phyloP scores from a whole-genome alignment of 2,888 invertebrate genomes.

The Asteroscopus sphinx region DNA sequence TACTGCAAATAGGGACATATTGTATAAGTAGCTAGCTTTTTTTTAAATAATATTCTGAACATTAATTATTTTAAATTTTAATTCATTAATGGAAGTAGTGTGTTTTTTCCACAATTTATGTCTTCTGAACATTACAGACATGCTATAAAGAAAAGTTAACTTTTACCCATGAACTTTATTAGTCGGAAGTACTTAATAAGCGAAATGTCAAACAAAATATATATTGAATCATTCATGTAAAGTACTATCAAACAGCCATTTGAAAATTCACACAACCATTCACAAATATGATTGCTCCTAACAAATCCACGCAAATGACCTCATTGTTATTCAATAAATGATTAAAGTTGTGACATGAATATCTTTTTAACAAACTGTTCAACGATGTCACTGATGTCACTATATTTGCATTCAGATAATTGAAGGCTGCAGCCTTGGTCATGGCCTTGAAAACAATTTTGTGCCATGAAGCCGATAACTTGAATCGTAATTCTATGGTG shows the following conservation, averaged over 20 bases:
- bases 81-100: too few relatives aligned
- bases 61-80: too few relatives aligned
- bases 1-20: too few relatives aligned
- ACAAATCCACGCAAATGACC: constrained; percentile 41
- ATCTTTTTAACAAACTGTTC: constrained; percentile 31
- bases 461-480: constrained; percentile 21
- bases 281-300: constrained; percentile 41
- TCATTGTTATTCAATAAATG: constrained; percentile 58
- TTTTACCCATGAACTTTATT: too few relatives aligned
- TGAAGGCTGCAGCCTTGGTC: constrained; percentile 51
- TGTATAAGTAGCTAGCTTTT: too few relatives aligned
- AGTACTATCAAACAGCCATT: constrained; percentile 31
- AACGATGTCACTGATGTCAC: constrained; percentile 12
- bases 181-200: not conserved
- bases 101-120: too few relatives aligned
- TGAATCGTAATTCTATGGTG: constrained; percentile 32
- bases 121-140: too few relatives aligned
- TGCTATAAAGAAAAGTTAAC: too few relatives aligned
- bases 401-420: constrained; percentile 29
- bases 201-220: constrained; percentile 7
- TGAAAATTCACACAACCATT: constrained; percentile 37
- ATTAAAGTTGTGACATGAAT: constrained; percentile 57
- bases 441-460: constrained; percentile 51
- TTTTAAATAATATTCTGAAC: too few relatives aligned
- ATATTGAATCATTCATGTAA: constrained; percentile 29